These are phyloP conservation scores for Deroplatys truncata DNA, from an alignment of 2,888 invertebrate species.

Conservation along the genomic window DNA sequence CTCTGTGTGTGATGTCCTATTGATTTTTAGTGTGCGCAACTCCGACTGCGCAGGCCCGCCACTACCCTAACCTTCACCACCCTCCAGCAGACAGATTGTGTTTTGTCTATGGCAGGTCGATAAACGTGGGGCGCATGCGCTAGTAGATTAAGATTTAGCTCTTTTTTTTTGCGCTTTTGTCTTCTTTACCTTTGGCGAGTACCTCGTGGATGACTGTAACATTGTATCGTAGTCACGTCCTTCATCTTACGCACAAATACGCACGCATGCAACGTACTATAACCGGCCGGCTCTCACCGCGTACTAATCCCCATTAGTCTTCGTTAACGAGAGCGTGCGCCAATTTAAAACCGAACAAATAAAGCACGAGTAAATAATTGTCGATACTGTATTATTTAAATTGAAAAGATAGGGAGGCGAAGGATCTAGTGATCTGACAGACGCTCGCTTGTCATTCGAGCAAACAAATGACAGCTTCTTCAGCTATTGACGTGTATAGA, in stretches of 20 bases:
- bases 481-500: no score
- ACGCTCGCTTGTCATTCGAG: no score
- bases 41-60: conserved; percentile 1
- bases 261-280: neutral
- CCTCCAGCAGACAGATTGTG: conserved; percentile 10
- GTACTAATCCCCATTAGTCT: neutral
- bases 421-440: no score
- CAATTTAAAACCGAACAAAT: neutral
- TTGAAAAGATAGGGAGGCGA: no score
- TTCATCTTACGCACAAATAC: neutral
- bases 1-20: conserved; percentile 1
- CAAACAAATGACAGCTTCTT: no score
- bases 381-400: no score
- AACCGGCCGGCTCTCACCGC: neutral
- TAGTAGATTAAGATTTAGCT: neutral
- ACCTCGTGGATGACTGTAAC: conserved; percentile 45
- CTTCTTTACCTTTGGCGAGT: conserved; percentile 18
- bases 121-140: conserved; percentile 12
- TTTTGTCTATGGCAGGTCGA: conserved; percentile 20
- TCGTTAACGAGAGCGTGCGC: neutral
- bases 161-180: neutral
- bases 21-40: conserved; percentile 19
- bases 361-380: no score
- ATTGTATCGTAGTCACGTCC: conserved; percentile 42
- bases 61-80: neutral